phyloP scores from a whole-genome alignment of 2,888 invertebrate genomes.

The Hyles lineata region DNA sequence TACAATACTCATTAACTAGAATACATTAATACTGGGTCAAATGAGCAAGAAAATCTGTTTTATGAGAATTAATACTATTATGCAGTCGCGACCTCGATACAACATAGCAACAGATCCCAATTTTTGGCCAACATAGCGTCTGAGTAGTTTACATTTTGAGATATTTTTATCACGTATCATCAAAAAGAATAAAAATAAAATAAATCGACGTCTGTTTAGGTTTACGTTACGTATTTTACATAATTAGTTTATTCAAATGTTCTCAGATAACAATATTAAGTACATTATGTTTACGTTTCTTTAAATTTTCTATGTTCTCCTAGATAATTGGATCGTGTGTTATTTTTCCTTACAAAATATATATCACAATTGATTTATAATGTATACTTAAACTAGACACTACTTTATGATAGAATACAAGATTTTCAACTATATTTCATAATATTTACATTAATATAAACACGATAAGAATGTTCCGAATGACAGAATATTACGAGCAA shows the following conservation, averaged over 20 bases:
- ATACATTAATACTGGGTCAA: too few species aligned
- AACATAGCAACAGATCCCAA: too few species aligned
- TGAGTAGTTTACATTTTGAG: too few species aligned
- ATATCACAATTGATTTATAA: conserved; percentile 77
- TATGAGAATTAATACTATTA: too few species aligned
- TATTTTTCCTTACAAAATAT: conserved; percentile 57
- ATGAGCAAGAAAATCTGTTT: too few species aligned
- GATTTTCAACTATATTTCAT: conserved; percentile 34
- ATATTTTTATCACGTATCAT: too few species aligned
- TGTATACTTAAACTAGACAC: conserved; percentile 57
- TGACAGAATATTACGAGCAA: background rate
- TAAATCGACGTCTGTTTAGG: background rate
- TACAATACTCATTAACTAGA: too few species aligned
- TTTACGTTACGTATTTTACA: background rate
- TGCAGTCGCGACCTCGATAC: too few species aligned
- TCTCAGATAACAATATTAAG: background rate
- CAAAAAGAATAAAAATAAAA: background rate
- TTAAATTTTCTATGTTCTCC: background rate
- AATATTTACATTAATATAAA: conserved; percentile 19
- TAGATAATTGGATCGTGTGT: background rate
- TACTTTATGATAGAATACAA: conserved; percentile 44
- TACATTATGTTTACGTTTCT: background rate
- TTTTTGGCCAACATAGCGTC: too few species aligned
- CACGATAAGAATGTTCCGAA: conserved; percentile 4
- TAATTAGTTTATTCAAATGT: background rate